These are phyloP conservation scores for Ceratotherium simum DNA, from an alignment of 2,113 vertebrate genomes.

Conservation along the genomic window DNA sequence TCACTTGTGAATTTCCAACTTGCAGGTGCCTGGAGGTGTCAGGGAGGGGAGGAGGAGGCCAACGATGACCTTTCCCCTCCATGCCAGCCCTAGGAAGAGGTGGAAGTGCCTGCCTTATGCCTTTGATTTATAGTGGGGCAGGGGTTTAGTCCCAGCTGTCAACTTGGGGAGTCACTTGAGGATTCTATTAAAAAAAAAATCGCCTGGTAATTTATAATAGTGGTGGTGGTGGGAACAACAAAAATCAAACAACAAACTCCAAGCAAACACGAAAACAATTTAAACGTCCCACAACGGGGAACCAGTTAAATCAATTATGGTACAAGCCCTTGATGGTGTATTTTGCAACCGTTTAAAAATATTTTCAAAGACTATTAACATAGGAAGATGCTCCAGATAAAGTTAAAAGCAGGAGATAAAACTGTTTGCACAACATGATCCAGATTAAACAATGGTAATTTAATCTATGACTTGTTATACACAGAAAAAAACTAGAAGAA, in stretches of 20 bases:
- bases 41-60: conserved; percentile 42
- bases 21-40: conserved; percentile 77
- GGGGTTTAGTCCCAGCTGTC: conserved; percentile 46
- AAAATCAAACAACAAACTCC: neutral
- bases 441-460: conserved; percentile 42
- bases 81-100: conserved; percentile 14
- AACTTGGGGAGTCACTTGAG: conserved; percentile 61
- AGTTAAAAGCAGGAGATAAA: conserved; percentile 51
- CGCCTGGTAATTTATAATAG: neutral
- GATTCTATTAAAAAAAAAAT: conserved; percentile 17
- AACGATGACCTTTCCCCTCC: conserved; percentile 61
- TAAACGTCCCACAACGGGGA: neutral
- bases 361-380: conserved; percentile 50
- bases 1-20: conserved; percentile 65
- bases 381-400: conserved; percentile 29
- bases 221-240: neutral
- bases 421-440: neutral
- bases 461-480: conserved; percentile 43
- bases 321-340: neutral
- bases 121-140: conserved; percentile 65
- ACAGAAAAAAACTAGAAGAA: neutral
- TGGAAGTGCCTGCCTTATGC: conserved; percentile 25
- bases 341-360: conserved; percentile 48
- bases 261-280: neutral
- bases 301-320: neutral